Evolutionary conservation across 2,113 vertebrate species (phyloP), one percentile per base, ranked within the genome.

Genomic region (Procavia capensis): DNA sequence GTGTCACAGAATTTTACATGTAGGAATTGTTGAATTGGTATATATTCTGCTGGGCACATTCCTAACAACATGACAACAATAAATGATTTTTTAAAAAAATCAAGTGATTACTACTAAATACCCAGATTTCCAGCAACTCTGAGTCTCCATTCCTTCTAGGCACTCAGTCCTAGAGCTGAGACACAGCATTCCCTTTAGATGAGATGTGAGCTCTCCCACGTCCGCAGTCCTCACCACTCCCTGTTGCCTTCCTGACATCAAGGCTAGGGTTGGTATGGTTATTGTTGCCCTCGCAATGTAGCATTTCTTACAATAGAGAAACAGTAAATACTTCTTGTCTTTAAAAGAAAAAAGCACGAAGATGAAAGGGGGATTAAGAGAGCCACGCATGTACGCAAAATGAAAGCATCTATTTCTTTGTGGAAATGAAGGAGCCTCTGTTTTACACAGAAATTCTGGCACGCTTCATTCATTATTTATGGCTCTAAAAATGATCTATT

Each of bases 161-260:
- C 27, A 34, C 50, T 17, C 5, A 72, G 34, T 31, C 31, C 47
- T 27, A 11, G 31, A 4, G 6, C 47, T 1, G 2, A 39, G n/a
- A 16, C 9, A 41, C 0, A 2, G 20, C 79, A 0, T 0, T 17
- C 54, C n/a, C 4, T 20, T 16, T 59, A n/a, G 9, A 34, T 16
- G 3, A 66, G 34, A 59, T 0, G 0, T 10, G 72, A 4, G 9
- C 10, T 70, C 17, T 27, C 59, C 25, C 7, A 6, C 13, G 10
- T 25, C 9, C 16, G 29, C 9, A 2, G 22, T 17, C 17, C 27
- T 39, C 8, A 1, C 9, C 43, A 2, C 1, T 25, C 50, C 84
- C 78, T 24, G n/a, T 14, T 4, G 5, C 47, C n/a, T 64, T 25
- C 31, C 45, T 19, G 57, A 27, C 13, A 5, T 11, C 2, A 54